These are phyloP conservation scores for Barbus barbus DNA, from an alignment of 2,113 vertebrate species.

Conservation along the genomic window DNA sequence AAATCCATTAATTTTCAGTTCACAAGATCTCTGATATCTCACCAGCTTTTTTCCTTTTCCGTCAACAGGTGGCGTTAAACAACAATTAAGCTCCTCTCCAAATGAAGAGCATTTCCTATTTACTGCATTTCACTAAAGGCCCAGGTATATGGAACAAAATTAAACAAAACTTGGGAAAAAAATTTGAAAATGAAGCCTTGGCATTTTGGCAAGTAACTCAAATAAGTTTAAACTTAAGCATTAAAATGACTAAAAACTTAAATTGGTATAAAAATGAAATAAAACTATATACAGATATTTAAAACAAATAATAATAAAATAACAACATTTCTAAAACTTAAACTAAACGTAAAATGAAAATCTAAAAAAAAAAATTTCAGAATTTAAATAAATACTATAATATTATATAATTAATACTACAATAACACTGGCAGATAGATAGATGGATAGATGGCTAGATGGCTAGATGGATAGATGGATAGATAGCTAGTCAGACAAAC, in stretches of 20 bases:
- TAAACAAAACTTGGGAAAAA: no score
- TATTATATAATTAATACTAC: background rate
- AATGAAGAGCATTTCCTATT: background rate
- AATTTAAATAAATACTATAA: background rate
- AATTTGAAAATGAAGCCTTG: background rate
- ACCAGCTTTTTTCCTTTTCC: background rate
- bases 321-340: no score
- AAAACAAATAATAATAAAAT: background rate
- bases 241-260: background rate
- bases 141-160: no score
- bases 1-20: background rate
- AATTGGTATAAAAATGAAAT: background rate
- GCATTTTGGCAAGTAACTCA: background rate
- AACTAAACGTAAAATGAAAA: no score
- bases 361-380: background rate
- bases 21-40: background rate
- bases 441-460: background rate
- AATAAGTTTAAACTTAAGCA: background rate
- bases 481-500: background rate
- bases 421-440: background rate
- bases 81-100: background rate
- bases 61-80: constrained; percentile 41
- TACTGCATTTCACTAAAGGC: background rate
- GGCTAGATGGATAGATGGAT: background rate
- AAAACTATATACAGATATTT: background rate